phyloP scores from a whole-genome alignment of 2,113 vertebrate species.

The Apteryx mantelli region DNA sequence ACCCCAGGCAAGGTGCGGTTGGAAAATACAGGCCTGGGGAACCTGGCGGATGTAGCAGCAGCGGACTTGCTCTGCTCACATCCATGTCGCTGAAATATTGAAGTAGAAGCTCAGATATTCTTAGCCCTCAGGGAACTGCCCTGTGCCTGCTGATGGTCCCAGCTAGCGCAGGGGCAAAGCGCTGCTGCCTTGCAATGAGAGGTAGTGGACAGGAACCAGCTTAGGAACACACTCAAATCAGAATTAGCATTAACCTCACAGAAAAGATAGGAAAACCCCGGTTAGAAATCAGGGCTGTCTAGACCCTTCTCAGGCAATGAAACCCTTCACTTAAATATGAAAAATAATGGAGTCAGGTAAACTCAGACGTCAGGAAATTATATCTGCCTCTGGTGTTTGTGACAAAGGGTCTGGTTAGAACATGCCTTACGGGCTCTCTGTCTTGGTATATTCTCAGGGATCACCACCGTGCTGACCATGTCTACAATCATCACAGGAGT shows the following conservation, averaged over 20 bases:
- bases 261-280: not conserved
- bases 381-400: not conserved
- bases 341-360: not conserved
- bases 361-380: not conserved
- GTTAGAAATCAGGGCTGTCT: not conserved
- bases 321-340: not conserved
- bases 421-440: not conserved
- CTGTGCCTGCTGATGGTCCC: not conserved
- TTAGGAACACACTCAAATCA: not conserved
- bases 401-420: not conserved
- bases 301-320: not conserved
- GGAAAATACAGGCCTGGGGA: not conserved
- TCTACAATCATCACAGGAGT: slow-evolving; percentile 93
- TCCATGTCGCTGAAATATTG: not conserved
- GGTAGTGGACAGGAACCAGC: not conserved
- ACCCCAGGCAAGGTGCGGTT: not conserved
- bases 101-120: not conserved
- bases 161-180: not conserved
- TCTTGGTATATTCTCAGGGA: slow-evolving; percentile 69
- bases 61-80: fast-evolving
- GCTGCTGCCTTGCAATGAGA: not conserved
- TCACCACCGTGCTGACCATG: slow-evolving; percentile 86
- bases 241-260: not conserved
- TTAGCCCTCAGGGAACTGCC: not conserved
- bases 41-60: not conserved